These are phyloP conservation scores for Coenonympha arcania DNA, from an alignment of 2,888 invertebrate genomes.

Conservation along the genomic window DNA sequence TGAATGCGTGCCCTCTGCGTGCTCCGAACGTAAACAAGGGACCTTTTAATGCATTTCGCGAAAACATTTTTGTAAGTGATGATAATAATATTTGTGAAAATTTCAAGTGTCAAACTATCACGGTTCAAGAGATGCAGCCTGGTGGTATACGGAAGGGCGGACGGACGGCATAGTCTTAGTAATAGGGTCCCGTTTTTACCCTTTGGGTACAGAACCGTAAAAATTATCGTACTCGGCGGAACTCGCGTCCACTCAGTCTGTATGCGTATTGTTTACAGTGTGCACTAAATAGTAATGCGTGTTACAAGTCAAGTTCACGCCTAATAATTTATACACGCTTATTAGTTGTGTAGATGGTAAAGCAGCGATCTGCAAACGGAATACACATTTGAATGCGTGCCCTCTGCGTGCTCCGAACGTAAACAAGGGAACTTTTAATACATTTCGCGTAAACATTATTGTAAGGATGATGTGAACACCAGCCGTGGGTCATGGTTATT, in stretches of 20 bases:
- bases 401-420: conserved; percentile 53
- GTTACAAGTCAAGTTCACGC: conserved; percentile 1
- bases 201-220: no score
- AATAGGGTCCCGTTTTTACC: no score
- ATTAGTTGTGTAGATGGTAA: conserved; percentile 9
- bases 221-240: no score
- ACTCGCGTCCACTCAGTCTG: no score
- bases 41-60: conserved; percentile 45
- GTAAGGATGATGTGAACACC: conserved; percentile 18
- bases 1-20: conserved; percentile 50
- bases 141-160: no score
- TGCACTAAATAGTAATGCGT: no score
- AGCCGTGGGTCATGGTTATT: neutral
- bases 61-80: conserved; percentile 46
- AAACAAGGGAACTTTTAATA: conserved; percentile 54
- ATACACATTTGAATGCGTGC: conserved; percentile 35
- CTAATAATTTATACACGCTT: conserved; percentile 6
- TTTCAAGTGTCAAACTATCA: no score
- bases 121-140: no score
- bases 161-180: no score
- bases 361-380: conserved; percentile 8
- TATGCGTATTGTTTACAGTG: no score
- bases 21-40: conserved; percentile 54
- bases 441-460: conserved; percentile 47
- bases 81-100: no score